A percentile compares a stretch with the other conserved stretches of the same genome.
phyloP scores from a whole-genome alignment of 2,888 invertebrate genomes.

The Meghimatium bilineatum region DNA sequence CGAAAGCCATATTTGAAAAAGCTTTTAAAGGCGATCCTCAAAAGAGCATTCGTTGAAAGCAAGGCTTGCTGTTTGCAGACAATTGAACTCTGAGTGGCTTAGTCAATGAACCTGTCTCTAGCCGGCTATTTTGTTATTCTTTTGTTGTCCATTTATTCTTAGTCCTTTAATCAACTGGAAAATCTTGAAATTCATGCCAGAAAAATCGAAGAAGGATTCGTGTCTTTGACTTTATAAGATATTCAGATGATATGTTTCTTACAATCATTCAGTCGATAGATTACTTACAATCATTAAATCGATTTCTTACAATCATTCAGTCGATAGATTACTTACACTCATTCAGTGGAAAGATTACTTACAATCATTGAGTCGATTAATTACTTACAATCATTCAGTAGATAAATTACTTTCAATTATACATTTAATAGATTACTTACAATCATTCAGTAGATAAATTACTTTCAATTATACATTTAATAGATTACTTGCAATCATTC shows the following conservation, averaged over 20 bases:
- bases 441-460: too few relatives aligned
- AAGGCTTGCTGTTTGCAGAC: slow-evolving; percentile 30
- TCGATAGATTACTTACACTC: background rate
- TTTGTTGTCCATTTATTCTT: slow-evolving; percentile 1
- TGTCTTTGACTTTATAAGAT: background rate
- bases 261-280: background rate
- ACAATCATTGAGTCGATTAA: too few relatives aligned
- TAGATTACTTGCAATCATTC: too few relatives aligned
- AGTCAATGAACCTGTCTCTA: slow-evolving; percentile 2
- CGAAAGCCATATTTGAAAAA: slow-evolving; percentile 48
- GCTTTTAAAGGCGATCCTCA: slow-evolving; percentile 37
- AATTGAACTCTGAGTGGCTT: slow-evolving; percentile 25
- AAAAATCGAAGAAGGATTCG: background rate
- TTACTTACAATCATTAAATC: background rate
- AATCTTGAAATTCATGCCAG: background rate
- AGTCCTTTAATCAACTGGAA: background rate
- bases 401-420: too few relatives aligned
- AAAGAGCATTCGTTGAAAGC: slow-evolving; percentile 2
- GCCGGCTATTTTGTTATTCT: background rate
- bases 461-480: too few relatives aligned
- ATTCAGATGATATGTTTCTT: too few relatives aligned
- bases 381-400: too few relatives aligned
- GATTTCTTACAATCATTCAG: too few relatives aligned
- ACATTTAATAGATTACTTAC: too few relatives aligned
- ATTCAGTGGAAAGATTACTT: too few relatives aligned